Conservation (phyloP, 2,113 vertebrate genomes). For the Cyanocitta stelleri region DNA sequence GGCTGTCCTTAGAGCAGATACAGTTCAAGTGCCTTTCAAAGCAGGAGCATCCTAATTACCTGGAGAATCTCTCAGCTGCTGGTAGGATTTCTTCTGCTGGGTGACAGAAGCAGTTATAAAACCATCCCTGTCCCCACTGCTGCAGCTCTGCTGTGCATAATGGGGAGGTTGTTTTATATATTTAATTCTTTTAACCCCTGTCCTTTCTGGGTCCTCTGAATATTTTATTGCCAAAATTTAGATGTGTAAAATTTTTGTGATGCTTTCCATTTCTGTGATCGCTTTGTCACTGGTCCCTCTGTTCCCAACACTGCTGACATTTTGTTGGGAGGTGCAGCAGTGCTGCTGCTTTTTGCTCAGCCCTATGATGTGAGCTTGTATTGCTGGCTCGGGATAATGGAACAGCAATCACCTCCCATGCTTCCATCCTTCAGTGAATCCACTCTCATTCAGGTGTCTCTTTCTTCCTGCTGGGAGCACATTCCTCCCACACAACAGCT, state of each 20-base stretch:
- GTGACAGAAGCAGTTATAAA: neutral
- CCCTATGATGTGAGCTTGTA: rapidly evolving
- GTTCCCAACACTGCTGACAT: neutral
- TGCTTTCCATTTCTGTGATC: neutral
- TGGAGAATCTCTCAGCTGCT: neutral
- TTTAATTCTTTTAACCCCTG: neutral
- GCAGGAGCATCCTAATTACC: neutral
- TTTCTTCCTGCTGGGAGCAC: neutral
- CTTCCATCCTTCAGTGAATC: neutral
- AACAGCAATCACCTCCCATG: neutral
- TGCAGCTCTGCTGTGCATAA: neutral
- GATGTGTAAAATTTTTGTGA: neutral
- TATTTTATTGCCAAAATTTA: neutral
- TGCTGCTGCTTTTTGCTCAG: neutral
- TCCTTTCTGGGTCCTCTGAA: neutral
- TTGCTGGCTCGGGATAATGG: neutral
- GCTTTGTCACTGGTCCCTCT: neutral
- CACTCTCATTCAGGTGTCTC: neutral
- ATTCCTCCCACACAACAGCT: neutral
- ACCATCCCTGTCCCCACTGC: neutral
- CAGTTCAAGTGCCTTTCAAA: neutral
- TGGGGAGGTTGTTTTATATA: neutral
- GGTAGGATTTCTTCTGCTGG: neutral
- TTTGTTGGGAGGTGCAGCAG: neutral
- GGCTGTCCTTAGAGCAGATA: neutral